Evolutionary conservation across 2,888 invertebrate species (phyloP).

Genomic region (Tinea pellionella): DNA sequence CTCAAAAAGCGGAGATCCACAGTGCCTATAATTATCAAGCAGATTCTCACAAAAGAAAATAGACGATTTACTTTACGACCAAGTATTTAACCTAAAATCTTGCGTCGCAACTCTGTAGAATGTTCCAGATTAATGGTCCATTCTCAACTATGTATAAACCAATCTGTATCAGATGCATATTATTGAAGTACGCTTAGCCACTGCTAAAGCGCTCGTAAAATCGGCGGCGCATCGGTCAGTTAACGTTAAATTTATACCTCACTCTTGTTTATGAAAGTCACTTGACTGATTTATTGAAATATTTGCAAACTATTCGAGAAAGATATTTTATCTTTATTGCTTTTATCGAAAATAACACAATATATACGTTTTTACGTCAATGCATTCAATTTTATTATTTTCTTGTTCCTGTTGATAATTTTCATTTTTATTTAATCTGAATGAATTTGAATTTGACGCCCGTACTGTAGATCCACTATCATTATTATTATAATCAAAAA

Average conservation of each 20-base stretch:
- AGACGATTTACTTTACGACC: too few species aligned
- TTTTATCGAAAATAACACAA: not conserved
- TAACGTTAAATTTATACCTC: conserved; percentile 13
- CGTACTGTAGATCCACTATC: too few species aligned
- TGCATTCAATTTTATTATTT: too few species aligned
- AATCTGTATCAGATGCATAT: not conserved
- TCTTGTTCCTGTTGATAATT: too few species aligned
- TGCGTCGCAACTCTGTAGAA: not conserved
- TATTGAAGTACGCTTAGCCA: not conserved
- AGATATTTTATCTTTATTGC: not conserved
- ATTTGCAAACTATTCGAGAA: not conserved
- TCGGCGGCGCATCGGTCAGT: conserved; percentile 2
- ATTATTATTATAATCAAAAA: too few species aligned
- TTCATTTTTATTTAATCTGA: too few species aligned
- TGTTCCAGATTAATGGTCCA: not conserved
- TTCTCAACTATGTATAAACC: not conserved
- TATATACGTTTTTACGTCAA: too few species aligned
- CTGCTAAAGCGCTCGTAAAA: conserved; percentile 8
- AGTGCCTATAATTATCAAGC: too few species aligned
- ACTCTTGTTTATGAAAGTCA: conserved; percentile 1
- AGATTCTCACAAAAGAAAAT: too few species aligned
- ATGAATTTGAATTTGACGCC: too few species aligned
- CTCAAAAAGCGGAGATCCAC: too few species aligned
- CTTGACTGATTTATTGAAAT: not conserved
- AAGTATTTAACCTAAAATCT: not conserved